phyloP scores from a whole-genome alignment of 2,113 vertebrate genomes.

The Erinaceus europaeus region DNA sequence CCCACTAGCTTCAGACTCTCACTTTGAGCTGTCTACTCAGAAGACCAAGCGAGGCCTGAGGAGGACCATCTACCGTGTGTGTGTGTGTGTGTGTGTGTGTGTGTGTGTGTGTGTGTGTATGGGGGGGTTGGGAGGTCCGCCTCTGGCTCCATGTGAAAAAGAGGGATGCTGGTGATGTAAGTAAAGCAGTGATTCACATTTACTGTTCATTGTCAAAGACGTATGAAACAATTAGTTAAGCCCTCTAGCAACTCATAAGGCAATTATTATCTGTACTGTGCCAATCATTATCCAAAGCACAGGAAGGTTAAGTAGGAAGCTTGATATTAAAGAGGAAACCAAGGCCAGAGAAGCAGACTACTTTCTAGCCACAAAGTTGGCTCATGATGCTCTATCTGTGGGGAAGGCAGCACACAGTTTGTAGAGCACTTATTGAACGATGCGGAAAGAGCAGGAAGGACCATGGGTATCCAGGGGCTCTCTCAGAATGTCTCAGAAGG shows the following conservation, averaged over 20 bases:
- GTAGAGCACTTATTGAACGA: not conserved
- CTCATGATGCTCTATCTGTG: not conserved
- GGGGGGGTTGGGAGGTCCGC: not conserved
- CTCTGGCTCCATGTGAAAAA: not conserved
- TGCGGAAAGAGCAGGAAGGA: not conserved
- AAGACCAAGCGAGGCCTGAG: not conserved
- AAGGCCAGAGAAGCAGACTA: not conserved
- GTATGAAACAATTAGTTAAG: constrained; percentile 40
- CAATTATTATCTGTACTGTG: constrained; percentile 24
- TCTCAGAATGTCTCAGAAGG: not conserved
- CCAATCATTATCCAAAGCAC: constrained; percentile 22
- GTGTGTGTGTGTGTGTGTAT: no score
- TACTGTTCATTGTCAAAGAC: constrained; percentile 20
- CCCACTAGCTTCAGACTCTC: not conserved
- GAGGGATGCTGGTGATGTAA: not conserved
- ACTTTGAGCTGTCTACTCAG: not conserved
- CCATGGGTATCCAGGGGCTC: not conserved
- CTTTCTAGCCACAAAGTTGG: not conserved
- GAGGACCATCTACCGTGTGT: no score
- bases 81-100: no score
- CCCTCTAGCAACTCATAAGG: not conserved
- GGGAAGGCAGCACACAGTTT: not conserved
- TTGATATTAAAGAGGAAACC: not conserved
- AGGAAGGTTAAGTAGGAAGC: not conserved
- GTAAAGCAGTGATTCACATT: constrained; percentile 26